Conservation (phyloP, 2,797 vertebrate species). For the Spondyliosoma cantharus region DNA sequence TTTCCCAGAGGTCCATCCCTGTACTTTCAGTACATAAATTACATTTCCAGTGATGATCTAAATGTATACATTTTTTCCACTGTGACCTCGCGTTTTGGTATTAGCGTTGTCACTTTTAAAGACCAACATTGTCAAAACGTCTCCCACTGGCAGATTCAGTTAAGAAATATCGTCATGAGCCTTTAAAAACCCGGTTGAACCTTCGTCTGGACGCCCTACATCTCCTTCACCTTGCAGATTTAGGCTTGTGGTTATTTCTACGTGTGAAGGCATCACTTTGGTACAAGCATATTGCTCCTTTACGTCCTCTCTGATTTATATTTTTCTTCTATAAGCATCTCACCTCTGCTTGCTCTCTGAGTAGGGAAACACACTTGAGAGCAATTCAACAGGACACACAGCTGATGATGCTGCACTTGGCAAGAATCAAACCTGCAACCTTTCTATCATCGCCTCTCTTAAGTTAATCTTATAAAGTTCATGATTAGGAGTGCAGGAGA, state of each 20-base stretch:
- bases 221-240: background rate
- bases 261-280: slow-evolving; percentile 56
- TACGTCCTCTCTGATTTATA: slow-evolving; percentile 16
- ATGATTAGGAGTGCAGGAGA: slow-evolving; percentile 47
- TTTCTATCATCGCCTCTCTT: slow-evolving; percentile 6
- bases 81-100: slow-evolving; percentile 19
- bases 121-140: background rate
- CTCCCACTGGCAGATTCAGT: background rate
- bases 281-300: slow-evolving; percentile 58
- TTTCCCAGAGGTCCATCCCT: slow-evolving; percentile 4
- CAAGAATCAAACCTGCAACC: background rate
- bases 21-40: background rate
- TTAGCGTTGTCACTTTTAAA: slow-evolving; percentile 10
- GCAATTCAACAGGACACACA: background rate
- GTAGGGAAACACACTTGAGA: slow-evolving; percentile 7
- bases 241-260: background rate
- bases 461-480: slow-evolving; percentile 16
- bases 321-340: background rate
- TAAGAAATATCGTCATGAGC: background rate
- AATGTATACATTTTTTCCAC: background rate
- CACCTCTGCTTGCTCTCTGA: background rate
- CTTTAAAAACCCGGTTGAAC: background rate
- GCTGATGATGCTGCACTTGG: slow-evolving; percentile 8
- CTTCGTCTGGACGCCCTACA: background rate
- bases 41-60: background rate